Evolutionary conservation across 2,888 invertebrate genomes (phyloP), one percentile per base, ranked within the genome.

Genomic region (Acrocyrtus sp.): DNA sequence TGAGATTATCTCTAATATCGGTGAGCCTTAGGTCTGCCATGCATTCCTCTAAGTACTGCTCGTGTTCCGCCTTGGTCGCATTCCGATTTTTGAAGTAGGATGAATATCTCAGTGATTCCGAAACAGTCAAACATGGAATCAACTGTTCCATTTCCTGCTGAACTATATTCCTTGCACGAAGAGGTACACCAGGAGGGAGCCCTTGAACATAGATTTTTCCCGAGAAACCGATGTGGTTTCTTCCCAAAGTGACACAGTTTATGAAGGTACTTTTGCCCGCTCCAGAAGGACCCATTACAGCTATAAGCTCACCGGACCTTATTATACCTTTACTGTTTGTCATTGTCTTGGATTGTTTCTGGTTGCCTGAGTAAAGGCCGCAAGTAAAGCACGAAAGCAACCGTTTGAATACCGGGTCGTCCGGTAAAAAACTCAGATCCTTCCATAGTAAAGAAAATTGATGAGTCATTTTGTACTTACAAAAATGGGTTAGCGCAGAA

Each of bases 71-170:
- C n/a, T 34, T 48, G 10, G 24, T 65, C 2, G 54, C 29, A n/a
- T 41, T 22, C 15, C 39, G 61, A 39, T 75, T 75, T 34, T 75
- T 75, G 5, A 75, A 27, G 22, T 45, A 21, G 0, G 67, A 68
- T 1, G 75, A 58, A 21, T 72, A 75, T 4, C 1, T 27, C 45
- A 75, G 19, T 5, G 72, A 65, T 43, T 75, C 63, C 4, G 22
- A 24, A n/a, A 75, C 75, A 0, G 72, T 72, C 12, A 75, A 39
- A 15, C 50, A 47, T n/a, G 56, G 45, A 15, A 75, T 54, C 21
- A 75, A 58, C 50, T 75, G 75, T 34, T 75, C 75, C 21, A 47
- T 41, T 34, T 72, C 75, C 45, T 75, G 56, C 39, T 75, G 75
- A 8, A 62, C 53, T 1, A 75, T 67, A 24, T 65, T 47, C 10